Base-by-base conservation (phyloP, 2,113 vertebrate genomes). In the Dendropsophus ebraccatus region DNA sequence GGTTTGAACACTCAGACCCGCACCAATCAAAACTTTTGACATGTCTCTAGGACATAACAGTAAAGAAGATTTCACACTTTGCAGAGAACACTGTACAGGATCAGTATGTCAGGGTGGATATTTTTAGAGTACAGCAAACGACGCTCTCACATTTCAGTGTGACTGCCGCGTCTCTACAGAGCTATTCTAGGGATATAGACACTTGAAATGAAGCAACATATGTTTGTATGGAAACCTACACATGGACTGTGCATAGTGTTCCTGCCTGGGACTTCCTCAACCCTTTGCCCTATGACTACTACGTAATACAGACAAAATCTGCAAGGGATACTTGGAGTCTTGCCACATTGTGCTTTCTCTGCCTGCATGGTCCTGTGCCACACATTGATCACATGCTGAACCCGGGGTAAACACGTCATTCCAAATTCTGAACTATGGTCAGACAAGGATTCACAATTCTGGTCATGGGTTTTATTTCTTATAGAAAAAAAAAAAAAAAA, bases 71-170 rank as follows among this genome's bases (percentile, higher is more conserved):
- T 49, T 58, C 21, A 23, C 4, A 28, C 13, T 28, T 62, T 62
- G n/a, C 60, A 2, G 21, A 35, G 28, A 30, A 23, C 56, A 62
- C 21, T 7, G 4, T 50, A 28, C 35, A 84, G 21, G 67, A 17
- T 32, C 60, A 81, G 25, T 56, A 52, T 47, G 30, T 28, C 76
- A 32, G 28, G 4, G 23, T 45, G 49, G 62, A 10, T 87, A 87
- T 87, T 87, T 74, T 74, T 19, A 19, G 52, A 81, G 65, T 47
- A 81, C 77, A 60, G n/a, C 14, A 58, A 74, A 49, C 52, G 19
- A n/a, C 32, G 25, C 47, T 76, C 83, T 76, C 72, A 49, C n/a
- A 62, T 84, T 49, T 28, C 72, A 65, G 72, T 14, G 35, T 19
- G 69, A 25, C 54, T 13, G 72, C 52, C 56, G 41, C 45, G 56